Base-by-base conservation (phyloP, 1,140 invertebrate genomes). In the Ceratina australensis region DNA sequence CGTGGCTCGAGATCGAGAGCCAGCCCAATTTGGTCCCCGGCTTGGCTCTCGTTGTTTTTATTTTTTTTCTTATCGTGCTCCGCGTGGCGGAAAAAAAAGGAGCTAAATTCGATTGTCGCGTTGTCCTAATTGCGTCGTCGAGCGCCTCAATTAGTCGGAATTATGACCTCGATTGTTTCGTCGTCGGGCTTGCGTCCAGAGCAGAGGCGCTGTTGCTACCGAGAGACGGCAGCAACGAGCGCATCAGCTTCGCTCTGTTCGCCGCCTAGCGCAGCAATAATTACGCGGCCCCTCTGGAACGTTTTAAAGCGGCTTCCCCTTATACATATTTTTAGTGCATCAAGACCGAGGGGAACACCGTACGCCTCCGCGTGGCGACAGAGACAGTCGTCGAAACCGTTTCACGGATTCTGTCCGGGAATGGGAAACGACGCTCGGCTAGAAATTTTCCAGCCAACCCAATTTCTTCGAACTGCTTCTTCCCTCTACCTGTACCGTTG, bases 201-300 rank as follows among this genome's bases (percentile, higher is more conserved):
- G 20, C 64, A 71, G 33, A 42, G 33, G 3, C 33, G 33, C 33
- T 42, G 33, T 42, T 42, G 64, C 49, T 16, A 59, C 49, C 33
- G 33, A 63, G 68, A 49, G 78, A 59, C 64, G 73, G 63, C 65
- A 79, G 57, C 78, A 28, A 77, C 73, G 22, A 76, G 56, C 50
- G 42, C 78, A 54, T 80, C 78, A 63, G 59, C 56, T 64, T 69
- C 42, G 65, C 56, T 26, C 16, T 16, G 57, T n/a, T 52, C 49
- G 52, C 52, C 24, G 54, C 33, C n/a, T 69, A 50, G 56, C 10
- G 20, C 56, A 79, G 71, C 50, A 72, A 80, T 75, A 72, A 85
- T 84, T 84, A 85, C 78, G 75, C 83, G 71, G 74, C 63, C 83
- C 82, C 83, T 78, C 77, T 84, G 71, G 15, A 79, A 81, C 72